These are phyloP conservation scores for Calidris pygmaea DNA, from an alignment of 2,113 vertebrate genomes.

Conservation along the genomic window DNA sequence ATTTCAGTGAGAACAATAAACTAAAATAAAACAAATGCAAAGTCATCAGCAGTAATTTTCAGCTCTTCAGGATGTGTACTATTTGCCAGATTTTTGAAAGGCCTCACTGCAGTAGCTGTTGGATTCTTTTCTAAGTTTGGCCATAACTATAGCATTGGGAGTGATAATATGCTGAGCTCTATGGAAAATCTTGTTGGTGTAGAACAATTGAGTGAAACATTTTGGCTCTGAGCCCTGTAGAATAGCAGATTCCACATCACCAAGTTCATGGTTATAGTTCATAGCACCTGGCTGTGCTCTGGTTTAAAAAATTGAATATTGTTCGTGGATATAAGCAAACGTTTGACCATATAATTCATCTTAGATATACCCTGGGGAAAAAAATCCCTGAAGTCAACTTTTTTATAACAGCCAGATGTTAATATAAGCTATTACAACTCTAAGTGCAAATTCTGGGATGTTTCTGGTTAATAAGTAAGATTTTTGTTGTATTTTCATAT, in stretches of 20 bases:
- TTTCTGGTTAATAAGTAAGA: background rate
- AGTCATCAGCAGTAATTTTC: background rate
- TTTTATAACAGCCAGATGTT: background rate
- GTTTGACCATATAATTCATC: background rate
- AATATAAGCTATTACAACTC: background rate
- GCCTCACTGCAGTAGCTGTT: background rate
- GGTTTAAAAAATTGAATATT: background rate
- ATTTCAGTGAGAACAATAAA: background rate
- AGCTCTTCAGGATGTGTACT: background rate
- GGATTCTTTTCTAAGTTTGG: background rate
- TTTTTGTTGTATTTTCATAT: background rate
- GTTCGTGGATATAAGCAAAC: background rate
- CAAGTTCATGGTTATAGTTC: background rate
- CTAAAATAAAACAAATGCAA: background rate
- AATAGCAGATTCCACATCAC: background rate
- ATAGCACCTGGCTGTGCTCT: background rate
- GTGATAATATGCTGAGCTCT: background rate
- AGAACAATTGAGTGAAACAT: background rate
- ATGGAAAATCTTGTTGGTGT: background rate
- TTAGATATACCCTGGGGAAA: background rate
- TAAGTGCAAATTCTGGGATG: background rate
- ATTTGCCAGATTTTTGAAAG: background rate
- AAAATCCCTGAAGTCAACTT: background rate
- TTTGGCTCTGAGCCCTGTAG: background rate
- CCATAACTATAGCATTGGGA: background rate